Percentiles rank a stretch among this genome's conserved stretches.
These are phyloP conservation scores for Lophius piscatorius DNA, from an alignment of 2,113 vertebrate species.

Conservation along the genomic window DNA sequence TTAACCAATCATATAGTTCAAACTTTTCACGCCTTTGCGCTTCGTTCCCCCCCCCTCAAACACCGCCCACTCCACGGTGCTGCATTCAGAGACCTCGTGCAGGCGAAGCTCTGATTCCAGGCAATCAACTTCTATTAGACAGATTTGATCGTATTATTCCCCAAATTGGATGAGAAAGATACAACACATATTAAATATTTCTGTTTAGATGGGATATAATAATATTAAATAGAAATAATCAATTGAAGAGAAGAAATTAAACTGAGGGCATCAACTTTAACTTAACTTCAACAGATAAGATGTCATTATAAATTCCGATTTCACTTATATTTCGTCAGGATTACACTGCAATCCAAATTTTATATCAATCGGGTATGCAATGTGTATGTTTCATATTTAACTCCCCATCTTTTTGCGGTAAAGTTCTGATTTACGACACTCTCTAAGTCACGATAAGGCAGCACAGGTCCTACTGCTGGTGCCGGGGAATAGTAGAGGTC, in stretches of 20 bases:
- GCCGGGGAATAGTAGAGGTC: constrained; percentile 74
- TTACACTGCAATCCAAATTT: no score
- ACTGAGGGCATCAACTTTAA: no score
- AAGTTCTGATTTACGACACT: neutral
- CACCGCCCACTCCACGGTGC: constrained; percentile 7
- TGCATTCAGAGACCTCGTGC: neutral
- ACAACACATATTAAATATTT: neutral
- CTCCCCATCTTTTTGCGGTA: neutral
- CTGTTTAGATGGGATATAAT: neutral
- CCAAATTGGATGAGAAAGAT: neutral
- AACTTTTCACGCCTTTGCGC: constrained; percentile 24
- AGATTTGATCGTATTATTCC: neutral
- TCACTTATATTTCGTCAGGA: no score
- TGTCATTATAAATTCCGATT: no score
- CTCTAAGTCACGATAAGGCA: neutral
- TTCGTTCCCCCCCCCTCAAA: constrained; percentile 1
- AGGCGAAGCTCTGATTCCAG: rapidly evolving
- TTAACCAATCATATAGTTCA: constrained; percentile 42
- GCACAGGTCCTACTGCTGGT: constrained; percentile 29
- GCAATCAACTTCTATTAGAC: rapidly evolving
- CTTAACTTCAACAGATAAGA: no score
- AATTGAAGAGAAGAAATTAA: no score
- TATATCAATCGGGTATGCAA: no score
- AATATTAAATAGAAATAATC: no score
- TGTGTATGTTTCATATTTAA: no score